These are phyloP conservation scores for Drosophila bunnanda DNA, from an alignment of 2,888 invertebrate species.

Conservation along the genomic window DNA sequence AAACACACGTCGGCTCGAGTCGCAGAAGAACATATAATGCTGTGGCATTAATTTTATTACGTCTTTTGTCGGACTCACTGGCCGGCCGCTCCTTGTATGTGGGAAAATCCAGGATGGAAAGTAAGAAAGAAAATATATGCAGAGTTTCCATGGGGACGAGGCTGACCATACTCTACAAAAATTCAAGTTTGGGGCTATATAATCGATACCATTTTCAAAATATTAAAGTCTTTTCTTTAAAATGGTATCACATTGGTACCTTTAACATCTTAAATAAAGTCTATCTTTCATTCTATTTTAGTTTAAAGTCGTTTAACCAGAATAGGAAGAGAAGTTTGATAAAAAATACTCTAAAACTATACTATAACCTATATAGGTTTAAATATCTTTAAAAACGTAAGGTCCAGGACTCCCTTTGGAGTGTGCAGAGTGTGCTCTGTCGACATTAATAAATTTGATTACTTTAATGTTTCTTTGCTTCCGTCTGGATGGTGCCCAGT, in stretches of 20 bases:
- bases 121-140: background rate
- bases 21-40: slow-evolving; percentile 49
- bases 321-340: too few species aligned
- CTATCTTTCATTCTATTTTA: background rate
- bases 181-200: too few species aligned
- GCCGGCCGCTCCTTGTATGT: slow-evolving; percentile 27
- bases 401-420: background rate
- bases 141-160: slow-evolving; percentile 2
- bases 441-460: slow-evolving; percentile 73
- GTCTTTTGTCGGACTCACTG: slow-evolving; percentile 43
- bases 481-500: slow-evolving; percentile 22
- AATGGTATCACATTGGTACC: background rate
- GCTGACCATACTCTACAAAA: background rate
- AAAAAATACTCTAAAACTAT: too few species aligned
- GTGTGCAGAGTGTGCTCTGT: slow-evolving; percentile 57
- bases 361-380: too few species aligned
- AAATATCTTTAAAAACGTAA: background rate
- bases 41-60: slow-evolving; percentile 69
- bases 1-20: slow-evolving; percentile 16
- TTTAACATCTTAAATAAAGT: background rate
- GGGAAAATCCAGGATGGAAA: slow-evolving; percentile 25
- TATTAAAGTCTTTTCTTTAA: background rate
- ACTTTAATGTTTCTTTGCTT: slow-evolving; percentile 54
- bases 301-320: too few species aligned
- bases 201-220: background rate